These are phyloP conservation scores for Fopius arisanus DNA, from an alignment of 1,140 invertebrate genomes.

Conservation along the genomic window DNA sequence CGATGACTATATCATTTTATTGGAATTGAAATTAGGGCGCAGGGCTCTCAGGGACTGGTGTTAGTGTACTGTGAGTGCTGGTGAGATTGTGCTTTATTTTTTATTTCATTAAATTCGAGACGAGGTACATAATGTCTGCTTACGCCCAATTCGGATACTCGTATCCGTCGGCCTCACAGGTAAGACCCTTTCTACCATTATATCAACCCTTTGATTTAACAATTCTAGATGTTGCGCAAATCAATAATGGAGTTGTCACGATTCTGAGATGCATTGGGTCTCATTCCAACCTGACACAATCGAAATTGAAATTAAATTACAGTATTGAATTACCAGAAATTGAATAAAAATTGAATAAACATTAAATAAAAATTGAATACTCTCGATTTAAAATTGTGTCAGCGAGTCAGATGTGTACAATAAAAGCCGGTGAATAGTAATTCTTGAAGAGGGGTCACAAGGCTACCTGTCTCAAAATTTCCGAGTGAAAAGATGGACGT, in stretches of 20 bases:
- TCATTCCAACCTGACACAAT: background rate
- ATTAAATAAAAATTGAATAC: too few relatives aligned
- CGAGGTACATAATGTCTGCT: constrained; percentile 71
- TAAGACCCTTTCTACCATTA: constrained; percentile 52
- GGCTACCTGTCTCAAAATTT: background rate
- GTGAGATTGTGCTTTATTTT: background rate
- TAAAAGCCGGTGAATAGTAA: background rate
- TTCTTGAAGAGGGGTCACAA: background rate
- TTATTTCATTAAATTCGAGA: background rate
- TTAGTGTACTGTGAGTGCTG: constrained; percentile 8
- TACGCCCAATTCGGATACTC: constrained; percentile 85
- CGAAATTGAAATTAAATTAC: too few relatives aligned
- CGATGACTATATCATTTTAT: background rate
- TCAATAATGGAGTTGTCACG: background rate
- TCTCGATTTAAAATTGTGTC: background rate
- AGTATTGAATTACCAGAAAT: too few relatives aligned
- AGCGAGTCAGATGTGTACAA: background rate
- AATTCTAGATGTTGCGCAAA: background rate
- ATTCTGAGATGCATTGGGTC: background rate
- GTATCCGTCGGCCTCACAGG: constrained; percentile 82
- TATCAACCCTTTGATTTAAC: background rate
- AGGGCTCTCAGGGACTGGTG: constrained; percentile 1
- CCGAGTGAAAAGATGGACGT: background rate
- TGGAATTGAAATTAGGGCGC: background rate
- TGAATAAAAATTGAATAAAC: too few relatives aligned